Evolutionary conservation across 1,140 invertebrate species (phyloP), one percentile per base, ranked within the genome.

Genomic region (Drosophila triauraria): DNA sequence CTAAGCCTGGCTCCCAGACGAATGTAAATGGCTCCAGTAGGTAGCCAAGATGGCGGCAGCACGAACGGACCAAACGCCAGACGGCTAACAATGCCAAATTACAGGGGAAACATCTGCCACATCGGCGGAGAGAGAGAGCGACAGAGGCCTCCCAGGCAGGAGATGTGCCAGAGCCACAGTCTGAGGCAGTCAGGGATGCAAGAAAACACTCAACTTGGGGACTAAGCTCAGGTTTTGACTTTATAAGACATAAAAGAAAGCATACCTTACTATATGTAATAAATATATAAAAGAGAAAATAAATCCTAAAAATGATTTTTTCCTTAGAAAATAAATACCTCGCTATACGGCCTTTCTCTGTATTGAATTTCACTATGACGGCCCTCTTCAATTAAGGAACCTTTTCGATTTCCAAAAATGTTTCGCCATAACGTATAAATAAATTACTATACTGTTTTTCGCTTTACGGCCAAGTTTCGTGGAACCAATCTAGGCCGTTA

Each of bases 1-100:
- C 35, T 44, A 38, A 42, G 60, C 23, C 42, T 17, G 17, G 61
- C 44, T 47, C 62, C 42, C 75, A 77, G 75, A 56, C 74, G 80
- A 84, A 84, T 84, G 80, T 87, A 80, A 88, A 80, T 87, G 85
- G 80, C 77, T 87, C 68, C 80, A 88, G 81, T 80, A 87, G 84
- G 84, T 84, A 88, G 84, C 85, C 75, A 78, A 78, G 77, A 87
- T 87, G 84, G 84, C 80, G 76, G 50, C 67, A 43, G 46, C 79
- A 82, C 82, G 83, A 78, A 82, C 46, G 38, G 57, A 25, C 56
- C 44, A 44, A 68, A 54, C n/a, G 60, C 47, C 43, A 80, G 78
- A 74, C 54, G 53, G 35, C 69, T 64, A 75, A 46, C 46, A 48
- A 60, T 51, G 62, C 57, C 60, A 79, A 79, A 83, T 83, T 88